Conservation (phyloP, 2,888 invertebrate species). For the Lamproptera curius region DNA sequence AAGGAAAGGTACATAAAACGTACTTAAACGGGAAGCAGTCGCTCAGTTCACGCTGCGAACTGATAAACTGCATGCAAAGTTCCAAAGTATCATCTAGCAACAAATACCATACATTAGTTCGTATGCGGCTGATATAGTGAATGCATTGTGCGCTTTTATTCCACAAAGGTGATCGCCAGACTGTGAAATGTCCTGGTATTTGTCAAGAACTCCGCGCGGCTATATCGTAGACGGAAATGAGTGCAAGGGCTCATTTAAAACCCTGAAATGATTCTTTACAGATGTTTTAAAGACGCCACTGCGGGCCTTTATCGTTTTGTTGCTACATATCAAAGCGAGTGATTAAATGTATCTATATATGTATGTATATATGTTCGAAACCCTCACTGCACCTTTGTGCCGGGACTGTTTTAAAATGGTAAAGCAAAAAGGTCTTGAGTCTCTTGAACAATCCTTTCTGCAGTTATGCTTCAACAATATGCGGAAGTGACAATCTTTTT, state of each 20-base stretch:
- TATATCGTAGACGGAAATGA: slow-evolving; percentile 33
- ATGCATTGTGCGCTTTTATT: slow-evolving; percentile 47
- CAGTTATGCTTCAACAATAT: no score
- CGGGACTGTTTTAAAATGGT: no score
- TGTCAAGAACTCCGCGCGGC: slow-evolving; percentile 37
- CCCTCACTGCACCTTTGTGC: no score
- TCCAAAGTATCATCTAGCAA: slow-evolving; percentile 26
- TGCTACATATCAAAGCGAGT: background rate
- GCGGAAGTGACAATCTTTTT: no score
- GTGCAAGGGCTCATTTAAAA: slow-evolving; percentile 16
- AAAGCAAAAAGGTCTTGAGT: no score
- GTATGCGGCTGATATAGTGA: slow-evolving; percentile 35
- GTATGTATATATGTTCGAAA: no score
- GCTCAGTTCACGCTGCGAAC: slow-evolving; percentile 2
- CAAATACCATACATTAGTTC: slow-evolving; percentile 40
- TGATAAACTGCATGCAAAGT: slow-evolving; percentile 9
- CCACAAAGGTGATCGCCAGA: slow-evolving; percentile 56
- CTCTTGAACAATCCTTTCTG: no score
- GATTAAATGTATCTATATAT: background rate
- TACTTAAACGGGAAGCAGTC: background rate
- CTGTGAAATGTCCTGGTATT: slow-evolving; percentile 62
- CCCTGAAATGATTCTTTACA: slow-evolving; percentile 14
- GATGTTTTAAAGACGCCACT: slow-evolving; percentile 5
- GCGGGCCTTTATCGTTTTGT: background rate
- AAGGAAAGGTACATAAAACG: background rate